Evolutionary conservation across 2,888 invertebrate genomes (phyloP), one percentile per base, ranked within the genome.

Genomic region (Pseudococcus jackbeardsleyi): DNA sequence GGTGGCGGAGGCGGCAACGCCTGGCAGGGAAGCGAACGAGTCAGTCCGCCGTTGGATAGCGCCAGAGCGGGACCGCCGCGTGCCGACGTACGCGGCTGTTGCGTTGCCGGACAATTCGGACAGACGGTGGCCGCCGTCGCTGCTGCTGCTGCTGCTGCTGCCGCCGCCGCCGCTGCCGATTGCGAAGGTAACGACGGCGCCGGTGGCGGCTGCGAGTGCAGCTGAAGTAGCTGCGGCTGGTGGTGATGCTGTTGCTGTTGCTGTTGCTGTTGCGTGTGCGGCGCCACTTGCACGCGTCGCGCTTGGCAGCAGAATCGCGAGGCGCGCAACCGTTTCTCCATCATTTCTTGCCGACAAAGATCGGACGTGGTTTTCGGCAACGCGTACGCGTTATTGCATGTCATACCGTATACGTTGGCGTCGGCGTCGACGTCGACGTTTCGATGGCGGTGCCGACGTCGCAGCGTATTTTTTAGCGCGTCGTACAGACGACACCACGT

Each of bases 351-450:
- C n/a, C 88, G 48, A 42, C 88, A 88, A 26, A 50, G 19, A 22
- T 88, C 88, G 19, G 88, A 79, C 12, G 50, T 48, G n/a, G 88
- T 88, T 50, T 88, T 88, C 8, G 88, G 88, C 54, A 48, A 17
- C 17, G 85, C 48, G 59, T 42, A 59, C 64, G 39, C 59, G 33
- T 42, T 54, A n/a, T 85, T 85, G 85, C 85, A 85, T 11, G 64
- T 85, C 8, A 85, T 50, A 8, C 85, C 64, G 39, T 85, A 85
- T 17, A 64, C 22, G 64, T 42, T 42, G 42, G 42, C 42, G 42
- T 42, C 7, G 42, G 42, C 42, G 3, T 42, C 9, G 0, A 9
- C 42, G 42, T 5, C 7, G 42, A 42, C 42, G 42, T 42, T 42
- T 42, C 9, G 42, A 42, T 12, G 50, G 11, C 15, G 50, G 4